Evolutionary conservation across 1,140 invertebrate genomes (phyloP), one percentile per base, ranked within the genome.

Genomic region (Eumeta japonica): DNA sequence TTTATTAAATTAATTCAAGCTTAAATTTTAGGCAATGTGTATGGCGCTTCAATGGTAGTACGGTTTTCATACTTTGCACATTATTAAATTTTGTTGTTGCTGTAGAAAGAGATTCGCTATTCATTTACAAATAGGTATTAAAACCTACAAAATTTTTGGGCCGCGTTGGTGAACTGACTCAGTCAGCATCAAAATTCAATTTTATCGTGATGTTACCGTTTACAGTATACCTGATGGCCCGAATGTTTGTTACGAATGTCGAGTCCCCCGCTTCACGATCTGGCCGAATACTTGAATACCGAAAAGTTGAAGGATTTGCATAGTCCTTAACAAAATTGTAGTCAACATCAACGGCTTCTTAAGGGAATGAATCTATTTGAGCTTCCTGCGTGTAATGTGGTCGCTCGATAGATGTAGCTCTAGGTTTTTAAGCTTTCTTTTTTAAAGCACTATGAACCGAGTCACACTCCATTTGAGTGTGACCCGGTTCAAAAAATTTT

Each of bases 391-490:
- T 37, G 2, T 19, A n/a, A 43, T 16, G 18, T 43, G 42, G 29
- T 43, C 40, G 16, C 36, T 24, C 2, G 41, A 37, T 10, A 42
- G 28, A 39, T 45, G 35, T 28, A 46, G 42, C 30, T 31, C 44
- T 9, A 24, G 10, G 17, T 39, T 46, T 33, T 42, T 46, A 2
- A 41, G 11, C 13, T 37, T 37, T 28, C 32, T 20, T 24, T n/a
- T 47, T 38, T 17, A 47, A 40, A 2, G 38, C 41, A 38, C 35
- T 45, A 41, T 75, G 65, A 2, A 71, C 54, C 5, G 49, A 52
- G 41, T 76, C 68, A 35, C 51, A 53, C 36, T 75, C 67, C 60
- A 73, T 76, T 37, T 75, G 64, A 13, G 62, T 73, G 37, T 75
- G 70, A 4, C 70, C 70, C 18, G 46, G 48, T 44, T 62, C 60